Base-by-base conservation (phyloP, 2,113 vertebrate species). In the Dicaeum eximium region DNA sequence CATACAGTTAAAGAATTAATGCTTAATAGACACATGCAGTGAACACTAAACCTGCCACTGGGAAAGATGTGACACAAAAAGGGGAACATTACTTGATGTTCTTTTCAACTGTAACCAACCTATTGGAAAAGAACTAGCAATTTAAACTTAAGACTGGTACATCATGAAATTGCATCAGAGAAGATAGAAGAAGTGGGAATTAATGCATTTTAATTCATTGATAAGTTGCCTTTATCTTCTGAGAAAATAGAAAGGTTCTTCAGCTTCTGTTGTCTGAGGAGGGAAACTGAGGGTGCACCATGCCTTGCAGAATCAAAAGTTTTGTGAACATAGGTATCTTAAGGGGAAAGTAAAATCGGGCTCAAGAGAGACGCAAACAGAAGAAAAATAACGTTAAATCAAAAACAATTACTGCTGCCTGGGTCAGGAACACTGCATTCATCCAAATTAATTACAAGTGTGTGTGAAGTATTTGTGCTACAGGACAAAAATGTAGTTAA, bases 1-100 rank as follows among this genome's bases (percentile, higher is more conserved):
- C 95, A 92, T 92, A 95, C 61, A 95, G 92, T 93, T 72, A 88
- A 91, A 95, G 79, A 95, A 95, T 81, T 96, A 92, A 96, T 92
- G 79, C 87, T 90, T 94, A 92, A 95, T 86, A 90, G 90, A 80
- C 42, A 74, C 30, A 96, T 28, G 48, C 47, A 69, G 67, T 31
- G 75, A 90, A 92, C 66, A 73, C 54, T 90, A 92, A 93, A 82
- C 53, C 25, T 81, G 81, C 66, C 0, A 2, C 64, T 90, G 45
- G 47, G 78, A 91, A 94, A 50, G 54, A 93, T 1, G 0, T 62
- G 85, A 85, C 73, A 93, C 50, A 77, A 72, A 69, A 71, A 62
- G 28, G 17, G 40, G n/a, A 91, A 47, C 14, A 40, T 86, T 57
- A 38, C 60, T 90, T 48, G 38, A 71, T 45, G 37, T 19, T 83